phyloP scores from a whole-genome alignment of 2,888 invertebrate genomes.

The Podotricha telesiphe region DNA sequence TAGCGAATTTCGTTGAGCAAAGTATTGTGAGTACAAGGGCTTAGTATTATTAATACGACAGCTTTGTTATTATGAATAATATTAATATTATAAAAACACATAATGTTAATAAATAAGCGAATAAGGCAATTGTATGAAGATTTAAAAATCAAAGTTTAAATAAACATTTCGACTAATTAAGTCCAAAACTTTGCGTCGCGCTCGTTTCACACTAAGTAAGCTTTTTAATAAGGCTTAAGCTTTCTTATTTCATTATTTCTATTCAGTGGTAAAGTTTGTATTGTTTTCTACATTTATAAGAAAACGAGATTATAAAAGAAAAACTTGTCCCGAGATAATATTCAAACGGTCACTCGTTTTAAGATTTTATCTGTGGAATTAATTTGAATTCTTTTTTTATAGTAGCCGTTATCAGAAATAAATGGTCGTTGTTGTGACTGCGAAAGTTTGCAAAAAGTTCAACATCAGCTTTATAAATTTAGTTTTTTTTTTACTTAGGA shows the following conservation, averaged over 20 bases:
- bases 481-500: slow-evolving; percentile 33
- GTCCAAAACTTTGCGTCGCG: not conserved
- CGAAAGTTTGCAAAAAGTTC: slow-evolving; percentile 40
- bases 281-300: slow-evolving; percentile 65
- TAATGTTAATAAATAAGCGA: no score
- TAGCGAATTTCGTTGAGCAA: no score
- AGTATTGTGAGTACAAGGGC: no score
- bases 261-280: slow-evolving; percentile 75
- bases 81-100: no score
- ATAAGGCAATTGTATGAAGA: not conserved
- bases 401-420: slow-evolving; percentile 58
- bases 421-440: slow-evolving; percentile 49
- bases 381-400: slow-evolving; percentile 69
- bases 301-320: slow-evolving; percentile 49
- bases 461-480: slow-evolving; percentile 40
- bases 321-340: slow-evolving; percentile 58
- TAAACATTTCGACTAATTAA: no score
- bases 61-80: no score
- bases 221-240: slow-evolving; percentile 69
- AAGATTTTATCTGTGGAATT: slow-evolving; percentile 72
- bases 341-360: slow-evolving; percentile 57
- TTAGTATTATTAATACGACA: no score
- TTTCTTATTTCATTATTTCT: slow-evolving; percentile 72
- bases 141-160: not conserved
- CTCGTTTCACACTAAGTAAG: slow-evolving; percentile 49